Base-by-base conservation (phyloP, 1,140 invertebrate species). In the Macrobrachium nipponense region DNA sequence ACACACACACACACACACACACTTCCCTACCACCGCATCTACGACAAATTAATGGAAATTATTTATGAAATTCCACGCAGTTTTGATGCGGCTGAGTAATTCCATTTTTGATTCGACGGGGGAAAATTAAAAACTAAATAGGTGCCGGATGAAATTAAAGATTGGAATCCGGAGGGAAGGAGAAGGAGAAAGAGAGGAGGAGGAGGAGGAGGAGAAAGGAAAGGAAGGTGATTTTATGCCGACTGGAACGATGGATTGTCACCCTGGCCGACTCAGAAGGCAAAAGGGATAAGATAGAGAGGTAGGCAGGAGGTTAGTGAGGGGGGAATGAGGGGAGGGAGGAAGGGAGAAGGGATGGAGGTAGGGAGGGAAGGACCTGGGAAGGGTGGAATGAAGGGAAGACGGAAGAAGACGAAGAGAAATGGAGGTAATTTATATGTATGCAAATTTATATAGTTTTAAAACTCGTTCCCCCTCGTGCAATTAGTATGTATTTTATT, bases 41-140 rank as follows among this genome's bases (percentile, higher is more conserved):
- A 79, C 20, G 76, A 86, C 83, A 86, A 86, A 86, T 86, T 86
- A 86, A 86, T 86, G 83, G 83, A 86, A 86, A 86, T 86, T 86
- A 86, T 86, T 86, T 86, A 86, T 86, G 83, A 86, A 86, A 86
- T 86, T 86, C 83, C 83, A 79, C 76, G 72, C 83, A 86, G 83
- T 86, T 86, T 86, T 86, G 83, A 86, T 86, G 83, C 83, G 64
- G 82, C 62, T 61, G 83, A 80, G 83, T 86, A 86, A 86, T 86
- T 86, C 83, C 77, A 86, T 86, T 86, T 86, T 86, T 86, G 83
- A 86, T 86, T 86, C 83, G 60, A 43, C 73, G 76, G 62, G 64
- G 76, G 64, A 77, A 86, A 86, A 86, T 86, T 79, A 86, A 86
- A 86, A 73, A 77, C 83, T 79, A 72, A 77, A 77, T 70, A 80